phyloP scores from a whole-genome alignment of 37 sponge, comb jelly and placozoan species.

The Oopsacas minuta region DNA sequence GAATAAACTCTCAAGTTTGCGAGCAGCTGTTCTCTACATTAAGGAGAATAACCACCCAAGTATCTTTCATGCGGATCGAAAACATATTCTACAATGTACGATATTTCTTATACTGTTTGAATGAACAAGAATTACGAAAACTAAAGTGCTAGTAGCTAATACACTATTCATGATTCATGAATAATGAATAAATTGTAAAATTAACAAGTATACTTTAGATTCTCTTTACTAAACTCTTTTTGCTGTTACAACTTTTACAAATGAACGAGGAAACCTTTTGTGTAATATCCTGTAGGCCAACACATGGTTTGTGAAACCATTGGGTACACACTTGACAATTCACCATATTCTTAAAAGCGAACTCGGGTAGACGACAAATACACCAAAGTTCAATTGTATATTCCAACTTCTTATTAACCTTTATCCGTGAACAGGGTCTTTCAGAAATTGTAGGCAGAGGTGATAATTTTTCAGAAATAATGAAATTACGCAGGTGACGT shows the following conservation, averaged over 20 bases:
- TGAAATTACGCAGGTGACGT: neutral
- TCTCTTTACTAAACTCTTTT: neutral
- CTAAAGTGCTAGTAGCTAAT: too few species aligned
- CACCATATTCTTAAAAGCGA: neutral
- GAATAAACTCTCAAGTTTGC: slow-evolving; percentile 8
- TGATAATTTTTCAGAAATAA: neutral
- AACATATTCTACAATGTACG: neutral
- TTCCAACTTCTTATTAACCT: neutral
- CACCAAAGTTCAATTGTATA: neutral
- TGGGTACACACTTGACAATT: neutral
- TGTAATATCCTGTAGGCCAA: neutral
- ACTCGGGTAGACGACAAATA: too few species aligned
- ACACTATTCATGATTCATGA: too few species aligned
- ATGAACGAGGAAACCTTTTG: too few species aligned
- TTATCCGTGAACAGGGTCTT: too few species aligned
- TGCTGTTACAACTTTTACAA: neutral
- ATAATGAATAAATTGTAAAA: neutral
- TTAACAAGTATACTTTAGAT: neutral
- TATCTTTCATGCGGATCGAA: neutral
- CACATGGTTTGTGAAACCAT: neutral
- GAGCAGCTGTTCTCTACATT: neutral
- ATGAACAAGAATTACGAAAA: neutral
- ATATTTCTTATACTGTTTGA: neutral
- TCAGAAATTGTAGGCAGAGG: too few species aligned
- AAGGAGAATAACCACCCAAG: neutral